Conservation (phyloP, 1,140 invertebrate species). For the Trichomalopsis sarcophagae region DNA sequence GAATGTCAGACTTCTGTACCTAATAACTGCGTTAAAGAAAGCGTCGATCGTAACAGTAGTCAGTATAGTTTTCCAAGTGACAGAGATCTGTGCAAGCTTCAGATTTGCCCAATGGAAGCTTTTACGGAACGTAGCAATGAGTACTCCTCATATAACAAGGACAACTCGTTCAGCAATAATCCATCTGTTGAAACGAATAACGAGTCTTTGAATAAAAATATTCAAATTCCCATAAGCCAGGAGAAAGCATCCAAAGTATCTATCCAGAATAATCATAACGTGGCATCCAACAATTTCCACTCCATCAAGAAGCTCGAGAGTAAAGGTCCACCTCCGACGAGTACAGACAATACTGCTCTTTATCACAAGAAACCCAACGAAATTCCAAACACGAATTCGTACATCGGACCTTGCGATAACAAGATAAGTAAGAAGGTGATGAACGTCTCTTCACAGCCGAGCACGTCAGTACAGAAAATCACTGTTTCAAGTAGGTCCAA, state of each 20-base stretch:
- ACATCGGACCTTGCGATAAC: slow-evolving; percentile 54
- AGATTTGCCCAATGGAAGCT: slow-evolving; percentile 48
- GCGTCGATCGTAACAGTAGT: slow-evolving; percentile 27
- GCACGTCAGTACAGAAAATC: slow-evolving; percentile 17
- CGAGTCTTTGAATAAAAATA: slow-evolving; percentile 37
- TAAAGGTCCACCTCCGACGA: background rate
- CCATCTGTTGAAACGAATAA: background rate
- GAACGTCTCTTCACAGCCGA: slow-evolving; percentile 27
- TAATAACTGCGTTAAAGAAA: slow-evolving; percentile 44
- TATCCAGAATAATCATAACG: slow-evolving; percentile 38
- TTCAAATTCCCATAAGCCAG: slow-evolving; percentile 27
- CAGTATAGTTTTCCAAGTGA: slow-evolving; percentile 48
- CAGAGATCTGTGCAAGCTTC: slow-evolving; percentile 48
- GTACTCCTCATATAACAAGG: slow-evolving; percentile 39
- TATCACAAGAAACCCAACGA: slow-evolving; percentile 43
- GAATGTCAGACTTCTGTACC: slow-evolving; percentile 43
- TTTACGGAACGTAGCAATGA: slow-evolving; percentile 44
- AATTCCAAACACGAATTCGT: slow-evolving; percentile 42
- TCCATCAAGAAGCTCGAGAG: slow-evolving; percentile 42
- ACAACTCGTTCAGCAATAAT: slow-evolving; percentile 39
- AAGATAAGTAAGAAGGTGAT: slow-evolving; percentile 45
- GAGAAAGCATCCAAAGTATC: slow-evolving; percentile 29
- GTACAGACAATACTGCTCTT: slow-evolving; percentile 9
- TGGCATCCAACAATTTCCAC: slow-evolving; percentile 30
- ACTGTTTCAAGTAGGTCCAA: slow-evolving; percentile 34